Percentiles rank a stretch among this genome's conserved stretches.
These are phyloP conservation scores for Drosophila quasianomalipes DNA, from an alignment of 2,888 invertebrate species.

Conservation along the genomic window DNA sequence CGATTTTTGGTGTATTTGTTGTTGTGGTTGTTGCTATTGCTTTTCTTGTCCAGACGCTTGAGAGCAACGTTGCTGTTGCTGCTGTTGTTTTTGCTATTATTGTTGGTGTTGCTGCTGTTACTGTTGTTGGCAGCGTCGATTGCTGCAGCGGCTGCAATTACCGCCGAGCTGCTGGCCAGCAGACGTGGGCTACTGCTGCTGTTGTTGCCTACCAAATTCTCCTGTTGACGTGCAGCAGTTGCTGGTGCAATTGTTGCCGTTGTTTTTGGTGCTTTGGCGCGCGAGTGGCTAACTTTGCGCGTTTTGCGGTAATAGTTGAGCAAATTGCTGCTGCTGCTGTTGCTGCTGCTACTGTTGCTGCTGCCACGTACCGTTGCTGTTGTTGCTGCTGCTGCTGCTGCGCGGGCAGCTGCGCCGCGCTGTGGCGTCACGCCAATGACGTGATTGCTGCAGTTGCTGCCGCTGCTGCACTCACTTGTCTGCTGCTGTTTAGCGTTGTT, in stretches of 20 bases:
- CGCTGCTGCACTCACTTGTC: conserved; percentile 29
- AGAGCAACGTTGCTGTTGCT: conserved; percentile 31
- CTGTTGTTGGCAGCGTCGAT: conserved; percentile 44
- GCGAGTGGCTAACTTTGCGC: conserved; percentile 79
- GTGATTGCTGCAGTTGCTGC: conserved; percentile 17
- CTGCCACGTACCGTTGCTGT: conserved; percentile 12
- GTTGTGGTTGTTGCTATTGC: conserved; percentile 32
- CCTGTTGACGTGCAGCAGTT: conserved; percentile 19
- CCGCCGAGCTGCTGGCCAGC: conserved; percentile 54
- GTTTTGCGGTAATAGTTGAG: conserved; percentile 85
- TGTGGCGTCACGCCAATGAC: conserved; percentile 56
- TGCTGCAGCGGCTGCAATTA: conserved; percentile 63
- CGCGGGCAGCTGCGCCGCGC: conserved; percentile 53
- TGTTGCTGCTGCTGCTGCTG: conserved; percentile 21
- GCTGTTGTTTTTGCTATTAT: conserved; percentile 21
- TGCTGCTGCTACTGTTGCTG: conserved; percentile 5
- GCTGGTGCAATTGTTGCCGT: conserved; percentile 28
- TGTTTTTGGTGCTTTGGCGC: conserved; percentile 46
- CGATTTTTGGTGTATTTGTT: conserved; percentile 69
- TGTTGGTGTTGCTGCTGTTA: conserved; percentile 18
- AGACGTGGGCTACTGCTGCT: conserved; percentile 38
- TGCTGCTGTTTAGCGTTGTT: conserved; percentile 24
- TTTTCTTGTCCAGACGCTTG: conserved; percentile 45
- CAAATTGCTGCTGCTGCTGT: conserved; percentile 72
- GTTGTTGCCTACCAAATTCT: conserved; percentile 12